These are phyloP conservation scores for Tilapia sparmanii DNA, from an alignment of 2,113 vertebrate species.

Conservation along the genomic window DNA sequence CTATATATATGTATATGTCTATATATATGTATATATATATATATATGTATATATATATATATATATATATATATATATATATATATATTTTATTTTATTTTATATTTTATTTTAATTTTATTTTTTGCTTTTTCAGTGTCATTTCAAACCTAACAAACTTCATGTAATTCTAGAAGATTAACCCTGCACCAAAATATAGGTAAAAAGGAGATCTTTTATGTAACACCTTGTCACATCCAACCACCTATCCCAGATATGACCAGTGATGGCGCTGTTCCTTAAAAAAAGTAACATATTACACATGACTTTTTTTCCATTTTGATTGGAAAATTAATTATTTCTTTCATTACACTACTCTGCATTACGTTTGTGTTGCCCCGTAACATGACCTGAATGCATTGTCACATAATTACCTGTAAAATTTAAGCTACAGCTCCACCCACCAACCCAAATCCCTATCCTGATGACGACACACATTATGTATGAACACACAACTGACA, in stretches of 20 bases:
- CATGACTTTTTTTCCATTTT: neutral
- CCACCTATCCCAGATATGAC: neutral
- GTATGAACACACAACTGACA: neutral
- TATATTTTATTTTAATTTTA: too few relatives aligned
- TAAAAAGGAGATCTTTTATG: neutral
- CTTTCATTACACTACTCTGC: neutral
- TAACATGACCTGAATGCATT: neutral
- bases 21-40: accelerated
- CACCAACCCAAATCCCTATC: neutral
- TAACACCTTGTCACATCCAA: neutral
- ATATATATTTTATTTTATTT: accelerated
- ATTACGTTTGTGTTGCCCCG: neutral
- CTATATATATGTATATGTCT: accelerated
- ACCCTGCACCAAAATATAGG: neutral
- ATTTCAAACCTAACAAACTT: neutral
- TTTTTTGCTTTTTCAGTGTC: neutral
- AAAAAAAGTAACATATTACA: neutral
- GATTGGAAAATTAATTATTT: neutral
- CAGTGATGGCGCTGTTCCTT: neutral
- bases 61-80: accelerated
- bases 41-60: too few relatives aligned
- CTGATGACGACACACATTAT: neutral
- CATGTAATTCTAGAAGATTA: neutral
- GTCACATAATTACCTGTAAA: neutral
- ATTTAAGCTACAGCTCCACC: neutral